These are phyloP conservation scores for Apus apus DNA, from an alignment of 2,113 vertebrate genomes.

Conservation along the genomic window DNA sequence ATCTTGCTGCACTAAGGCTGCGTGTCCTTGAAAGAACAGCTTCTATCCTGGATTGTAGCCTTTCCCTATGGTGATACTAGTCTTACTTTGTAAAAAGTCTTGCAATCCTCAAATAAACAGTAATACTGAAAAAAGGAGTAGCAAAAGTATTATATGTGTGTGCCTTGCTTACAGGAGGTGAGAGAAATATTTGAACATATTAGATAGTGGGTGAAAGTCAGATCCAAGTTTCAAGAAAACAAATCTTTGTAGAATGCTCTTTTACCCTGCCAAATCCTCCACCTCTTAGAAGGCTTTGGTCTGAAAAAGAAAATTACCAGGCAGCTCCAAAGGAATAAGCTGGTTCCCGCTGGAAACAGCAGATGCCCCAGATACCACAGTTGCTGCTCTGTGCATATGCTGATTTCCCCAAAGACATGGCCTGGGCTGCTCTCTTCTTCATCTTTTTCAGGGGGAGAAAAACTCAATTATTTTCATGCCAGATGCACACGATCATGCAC, in stretches of 20 bases:
- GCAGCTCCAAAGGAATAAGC: not conserved
- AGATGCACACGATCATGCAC: not conserved
- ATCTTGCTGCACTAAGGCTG: not conserved
- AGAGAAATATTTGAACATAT: not conserved
- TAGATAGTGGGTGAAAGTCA: not conserved
- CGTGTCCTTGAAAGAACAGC: not conserved
- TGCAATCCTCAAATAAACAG: not conserved
- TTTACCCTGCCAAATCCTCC: not conserved
- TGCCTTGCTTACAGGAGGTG: not conserved
- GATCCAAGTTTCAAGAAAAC: constrained; percentile 12
- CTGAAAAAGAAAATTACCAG: constrained; percentile 4
- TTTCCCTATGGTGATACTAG: not conserved
- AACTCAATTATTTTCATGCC: constrained; percentile 7
- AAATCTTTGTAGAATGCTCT: not conserved
- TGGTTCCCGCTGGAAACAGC: not conserved
- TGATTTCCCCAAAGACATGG: constrained; percentile 34
- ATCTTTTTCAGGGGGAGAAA: constrained; percentile 3
- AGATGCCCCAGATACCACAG: constrained; percentile 22
- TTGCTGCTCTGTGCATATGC: not conserved
- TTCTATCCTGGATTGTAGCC: not conserved
- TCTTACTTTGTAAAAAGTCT: not conserved
- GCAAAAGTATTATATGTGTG: not conserved
- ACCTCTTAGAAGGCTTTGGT: not conserved
- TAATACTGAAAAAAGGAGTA: not conserved
- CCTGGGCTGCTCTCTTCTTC: not conserved